A percentile compares a stretch with the other conserved stretches of the same genome.
These are phyloP conservation scores for Hoplias malabaricus DNA, from an alignment of 2,113 vertebrate species.

Conservation along the genomic window DNA sequence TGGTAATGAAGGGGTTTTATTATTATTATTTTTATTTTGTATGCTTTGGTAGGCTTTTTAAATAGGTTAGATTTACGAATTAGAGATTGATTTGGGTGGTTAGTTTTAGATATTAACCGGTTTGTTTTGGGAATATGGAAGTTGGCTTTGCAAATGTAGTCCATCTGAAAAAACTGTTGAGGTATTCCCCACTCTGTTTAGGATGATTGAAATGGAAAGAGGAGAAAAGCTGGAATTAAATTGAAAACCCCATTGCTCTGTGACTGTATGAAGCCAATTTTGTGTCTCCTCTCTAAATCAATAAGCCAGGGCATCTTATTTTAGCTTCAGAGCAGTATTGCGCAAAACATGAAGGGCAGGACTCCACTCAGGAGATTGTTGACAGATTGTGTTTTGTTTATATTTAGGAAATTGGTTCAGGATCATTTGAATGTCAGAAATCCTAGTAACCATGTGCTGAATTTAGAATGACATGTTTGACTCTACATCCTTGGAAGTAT, in stretches of 20 bases:
- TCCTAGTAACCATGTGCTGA: not conserved
- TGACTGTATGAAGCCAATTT: slow-evolving; percentile 49
- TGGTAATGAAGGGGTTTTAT: too few relatives aligned
- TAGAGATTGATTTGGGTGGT: too few relatives aligned
- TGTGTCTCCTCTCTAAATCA: slow-evolving; percentile 56
- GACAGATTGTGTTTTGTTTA: not conserved
- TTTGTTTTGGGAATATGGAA: too few relatives aligned
- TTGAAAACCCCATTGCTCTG: slow-evolving; percentile 25
- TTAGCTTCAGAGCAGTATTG: slow-evolving; percentile 42
- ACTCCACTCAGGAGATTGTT: not conserved
- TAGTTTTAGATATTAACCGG: too few relatives aligned
- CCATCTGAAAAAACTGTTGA: slow-evolving; percentile 15
- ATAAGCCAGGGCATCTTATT: slow-evolving; percentile 46
- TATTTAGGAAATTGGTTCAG: not conserved
- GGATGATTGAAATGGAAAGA: slow-evolving; percentile 6
- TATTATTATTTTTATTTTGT: too few relatives aligned
- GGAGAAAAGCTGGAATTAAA: slow-evolving; percentile 26
- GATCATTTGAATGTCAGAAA: too few relatives aligned
- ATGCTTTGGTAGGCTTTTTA: too few relatives aligned
- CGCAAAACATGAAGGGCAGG: not conserved
- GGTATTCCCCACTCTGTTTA: slow-evolving; percentile 11
- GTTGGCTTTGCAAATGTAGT: slow-evolving; percentile 1
- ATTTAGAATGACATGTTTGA: not conserved
- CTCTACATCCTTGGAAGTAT: too few relatives aligned
- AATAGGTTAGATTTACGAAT: too few relatives aligned